These are phyloP conservation scores for Melitaea cinxia DNA, from an alignment of 1,140 invertebrate genomes.

Conservation along the genomic window DNA sequence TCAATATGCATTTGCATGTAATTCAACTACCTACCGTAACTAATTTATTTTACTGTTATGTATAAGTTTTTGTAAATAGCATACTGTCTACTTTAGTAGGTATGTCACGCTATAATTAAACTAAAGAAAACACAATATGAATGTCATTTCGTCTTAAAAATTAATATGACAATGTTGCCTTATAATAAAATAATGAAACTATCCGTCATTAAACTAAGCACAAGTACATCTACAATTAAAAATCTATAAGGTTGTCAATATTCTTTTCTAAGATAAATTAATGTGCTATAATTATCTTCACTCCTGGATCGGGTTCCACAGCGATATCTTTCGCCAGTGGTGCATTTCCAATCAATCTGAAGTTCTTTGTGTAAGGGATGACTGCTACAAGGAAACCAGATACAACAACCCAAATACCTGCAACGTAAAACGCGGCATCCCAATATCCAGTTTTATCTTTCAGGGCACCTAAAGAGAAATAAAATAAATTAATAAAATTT, in stretches of 20 bases:
- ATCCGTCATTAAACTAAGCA: too few relatives aligned
- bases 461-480: conserved; percentile 81
- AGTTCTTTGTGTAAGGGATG: conserved; percentile 85
- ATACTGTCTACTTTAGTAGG: too few relatives aligned
- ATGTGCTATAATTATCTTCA: conserved; percentile 73
- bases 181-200: background rate
- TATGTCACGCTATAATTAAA: background rate
- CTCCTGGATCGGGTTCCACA: conserved; percentile 63
- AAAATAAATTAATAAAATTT: background rate
- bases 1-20: too few relatives aligned
- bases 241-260: background rate
- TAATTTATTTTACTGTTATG: too few relatives aligned
- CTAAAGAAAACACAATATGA: background rate
- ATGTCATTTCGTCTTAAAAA: background rate
- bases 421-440: conserved; percentile 88
- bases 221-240: too few relatives aligned
- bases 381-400: conserved; percentile 88
- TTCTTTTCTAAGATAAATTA: conserved; percentile 33
- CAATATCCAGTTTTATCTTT: conserved; percentile 87
- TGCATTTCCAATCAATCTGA: conserved; percentile 84
- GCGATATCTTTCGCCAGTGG: conserved; percentile 83
- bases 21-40: too few relatives aligned
- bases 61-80: too few relatives aligned
- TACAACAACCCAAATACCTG: conserved; percentile 88
- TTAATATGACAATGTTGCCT: background rate